Evolutionary conservation across 2,888 invertebrate species (phyloP).

Genomic region (Pollenia angustigena): DNA sequence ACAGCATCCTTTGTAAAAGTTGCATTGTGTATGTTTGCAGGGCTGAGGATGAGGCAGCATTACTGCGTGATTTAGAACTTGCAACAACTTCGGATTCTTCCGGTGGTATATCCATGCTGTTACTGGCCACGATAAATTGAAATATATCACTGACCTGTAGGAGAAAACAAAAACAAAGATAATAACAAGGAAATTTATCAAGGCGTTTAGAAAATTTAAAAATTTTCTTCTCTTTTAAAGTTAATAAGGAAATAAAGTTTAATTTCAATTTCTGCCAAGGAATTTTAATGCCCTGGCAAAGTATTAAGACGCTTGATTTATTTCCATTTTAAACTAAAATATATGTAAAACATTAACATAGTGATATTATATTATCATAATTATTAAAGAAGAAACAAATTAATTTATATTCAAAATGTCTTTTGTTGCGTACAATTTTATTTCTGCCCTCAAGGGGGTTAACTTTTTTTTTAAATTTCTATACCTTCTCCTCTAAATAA

Average conservation of each 20-base stretch:
- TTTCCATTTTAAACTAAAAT: neutral
- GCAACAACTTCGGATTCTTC: constrained; percentile 84
- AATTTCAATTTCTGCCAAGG: too few species aligned
- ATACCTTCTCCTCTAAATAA: neutral
- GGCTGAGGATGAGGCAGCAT: constrained; percentile 75
- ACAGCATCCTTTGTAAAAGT: constrained; percentile 71
- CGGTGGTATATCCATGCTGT: constrained; percentile 82
- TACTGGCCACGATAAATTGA: constrained; percentile 86
- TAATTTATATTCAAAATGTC: neutral
- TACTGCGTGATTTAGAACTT: constrained; percentile 84
- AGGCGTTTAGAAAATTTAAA: neutral
- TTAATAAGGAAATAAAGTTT: neutral
- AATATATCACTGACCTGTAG: constrained; percentile 88
- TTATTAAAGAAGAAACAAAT: too few species aligned
- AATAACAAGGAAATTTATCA: constrained; percentile 1
- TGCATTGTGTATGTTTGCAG: constrained; percentile 70
- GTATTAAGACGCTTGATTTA: neutral
- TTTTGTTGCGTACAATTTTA: neutral
- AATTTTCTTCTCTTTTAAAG: neutral
- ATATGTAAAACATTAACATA: too few species aligned
- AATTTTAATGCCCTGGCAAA: too few species aligned
- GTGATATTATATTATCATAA: too few species aligned
- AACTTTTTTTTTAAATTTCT: neutral
- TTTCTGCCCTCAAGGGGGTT: neutral
- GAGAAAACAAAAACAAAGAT: constrained; percentile 15